phyloP scores from a whole-genome alignment of 1,140 invertebrate species.

The Xylocopa sonorina region DNA sequence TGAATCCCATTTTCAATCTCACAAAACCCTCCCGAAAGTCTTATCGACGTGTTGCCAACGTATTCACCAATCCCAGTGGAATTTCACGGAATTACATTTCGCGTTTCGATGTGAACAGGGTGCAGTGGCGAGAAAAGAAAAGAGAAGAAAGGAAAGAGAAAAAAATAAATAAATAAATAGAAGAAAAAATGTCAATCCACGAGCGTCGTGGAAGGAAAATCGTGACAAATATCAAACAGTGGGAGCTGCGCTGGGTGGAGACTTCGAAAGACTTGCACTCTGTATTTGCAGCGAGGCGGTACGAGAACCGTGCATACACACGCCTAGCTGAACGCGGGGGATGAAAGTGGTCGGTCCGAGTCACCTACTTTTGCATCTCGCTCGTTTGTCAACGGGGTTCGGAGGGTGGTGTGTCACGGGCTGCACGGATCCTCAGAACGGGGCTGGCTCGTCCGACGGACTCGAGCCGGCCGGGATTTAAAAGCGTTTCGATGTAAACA shows the following conservation, averaged over 20 bases:
- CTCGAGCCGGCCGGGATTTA: conserved; percentile 63
- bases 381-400: conserved; percentile 70
- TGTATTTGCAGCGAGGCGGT: background rate
- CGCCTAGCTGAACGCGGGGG: conserved; percentile 12
- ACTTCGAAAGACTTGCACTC: conserved; percentile 13
- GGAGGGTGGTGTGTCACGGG: conserved; percentile 20
- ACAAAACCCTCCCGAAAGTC: background rate
- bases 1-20: too few species aligned
- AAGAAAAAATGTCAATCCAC: conserved; percentile 40
- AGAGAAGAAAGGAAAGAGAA: background rate
- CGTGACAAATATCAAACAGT: conserved; percentile 39
- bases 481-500: conserved; percentile 76
- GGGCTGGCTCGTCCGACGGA: conserved; percentile 4
- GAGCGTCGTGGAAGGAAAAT: background rate
- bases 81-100: conserved; percentile 35
- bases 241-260: background rate
- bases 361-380: conserved; percentile 77
- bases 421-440: conserved; percentile 35
- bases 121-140: background rate
- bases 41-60: background rate
- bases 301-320: conserved; percentile 11
- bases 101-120: conserved; percentile 10
- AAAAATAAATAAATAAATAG: background rate
- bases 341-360: conserved; percentile 57
- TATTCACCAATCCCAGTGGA: conserved; percentile 18